Evolutionary conservation across 1,140 invertebrate genomes (phyloP), one percentile per base, ranked within the genome.

Genomic region (Drosophila miranda): DNA sequence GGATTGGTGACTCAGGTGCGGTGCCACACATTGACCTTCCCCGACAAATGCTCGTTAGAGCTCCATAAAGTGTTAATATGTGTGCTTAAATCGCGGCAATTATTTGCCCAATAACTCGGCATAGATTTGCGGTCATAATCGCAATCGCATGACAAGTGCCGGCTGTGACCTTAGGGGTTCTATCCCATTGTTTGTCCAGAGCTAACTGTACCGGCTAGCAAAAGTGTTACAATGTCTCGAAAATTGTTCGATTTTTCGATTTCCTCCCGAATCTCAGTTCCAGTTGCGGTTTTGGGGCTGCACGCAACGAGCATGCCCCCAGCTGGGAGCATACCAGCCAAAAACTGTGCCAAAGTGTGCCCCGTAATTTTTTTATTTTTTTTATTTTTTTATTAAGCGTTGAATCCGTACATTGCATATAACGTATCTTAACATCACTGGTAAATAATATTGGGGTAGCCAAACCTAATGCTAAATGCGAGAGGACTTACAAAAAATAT

Each of bases 191-290:
- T 64, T 78, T 66, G 53, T 43, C 44, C 26, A 26, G n/a, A 58
- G 53, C 55, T 84, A 86, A 80, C 81, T 77, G 19, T 19, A 19
- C 19, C 52, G 50, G 69, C 38, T 2, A 8, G 30, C 3, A 7
- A 86, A 87, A 80, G 38, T 74, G 74, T 82, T 75, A 87, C 78
- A 87, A 86, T 86, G 81, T 75, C 62, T 78, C 69, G 9, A 57
- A 64, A 80, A 62, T 38, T 9, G 1, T 38, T 38, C 4, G 9
- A 59, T 46, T 44, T 51, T 42, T 38, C 28, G 23, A 60, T 59
- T 69, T 58, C 34, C 52, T 21, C 58, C 16, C 34, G 43, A 67
- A 74, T 57, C 58, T 43, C 44, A 48, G 59, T 34, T 59, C 50
- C 82, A 87, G 81, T 86, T 81, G 73, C 60, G 53, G 64, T 54